Percentiles rank a stretch among this genome's conserved stretches.
These are phyloP conservation scores for Fulica atra DNA, from an alignment of 2,113 vertebrate genomes.

Conservation along the genomic window DNA sequence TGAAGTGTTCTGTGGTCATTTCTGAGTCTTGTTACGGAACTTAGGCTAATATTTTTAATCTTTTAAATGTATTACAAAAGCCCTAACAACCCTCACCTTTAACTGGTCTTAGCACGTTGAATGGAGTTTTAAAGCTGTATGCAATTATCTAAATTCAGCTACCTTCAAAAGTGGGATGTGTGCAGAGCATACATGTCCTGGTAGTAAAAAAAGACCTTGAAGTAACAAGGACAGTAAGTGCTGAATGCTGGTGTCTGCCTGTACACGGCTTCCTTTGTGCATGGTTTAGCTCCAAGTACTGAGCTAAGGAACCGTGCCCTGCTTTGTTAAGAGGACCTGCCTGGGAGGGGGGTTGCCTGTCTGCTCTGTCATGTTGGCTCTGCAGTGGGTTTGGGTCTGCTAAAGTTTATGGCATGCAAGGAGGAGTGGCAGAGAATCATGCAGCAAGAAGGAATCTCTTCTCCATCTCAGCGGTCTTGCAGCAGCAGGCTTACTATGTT, in stretches of 20 bases:
- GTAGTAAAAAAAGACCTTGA: background rate
- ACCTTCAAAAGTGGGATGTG: background rate
- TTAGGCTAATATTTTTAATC: background rate
- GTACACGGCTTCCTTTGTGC: background rate
- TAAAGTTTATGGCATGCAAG: background rate
- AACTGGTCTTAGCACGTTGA: background rate
- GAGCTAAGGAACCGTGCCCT: background rate
- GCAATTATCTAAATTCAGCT: background rate
- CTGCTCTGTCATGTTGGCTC: background rate
- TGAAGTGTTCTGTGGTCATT: background rate
- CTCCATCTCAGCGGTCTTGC: background rate
- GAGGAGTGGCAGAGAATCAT: background rate
- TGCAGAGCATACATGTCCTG: background rate
- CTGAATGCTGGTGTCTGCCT: background rate
- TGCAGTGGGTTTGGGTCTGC: background rate
- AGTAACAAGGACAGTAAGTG: background rate
- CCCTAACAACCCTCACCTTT: background rate
- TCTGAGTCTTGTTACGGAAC: background rate
- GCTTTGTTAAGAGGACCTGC: background rate
- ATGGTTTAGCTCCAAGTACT: background rate
- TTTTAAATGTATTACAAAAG: background rate
- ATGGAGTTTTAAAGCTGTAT: background rate
- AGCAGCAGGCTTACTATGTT: background rate
- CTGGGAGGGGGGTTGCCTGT: background rate
- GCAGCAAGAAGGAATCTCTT: background rate